These are phyloP conservation scores for Meda fulgida DNA, from an alignment of 2,797 vertebrate genomes.

Conservation along the genomic window DNA sequence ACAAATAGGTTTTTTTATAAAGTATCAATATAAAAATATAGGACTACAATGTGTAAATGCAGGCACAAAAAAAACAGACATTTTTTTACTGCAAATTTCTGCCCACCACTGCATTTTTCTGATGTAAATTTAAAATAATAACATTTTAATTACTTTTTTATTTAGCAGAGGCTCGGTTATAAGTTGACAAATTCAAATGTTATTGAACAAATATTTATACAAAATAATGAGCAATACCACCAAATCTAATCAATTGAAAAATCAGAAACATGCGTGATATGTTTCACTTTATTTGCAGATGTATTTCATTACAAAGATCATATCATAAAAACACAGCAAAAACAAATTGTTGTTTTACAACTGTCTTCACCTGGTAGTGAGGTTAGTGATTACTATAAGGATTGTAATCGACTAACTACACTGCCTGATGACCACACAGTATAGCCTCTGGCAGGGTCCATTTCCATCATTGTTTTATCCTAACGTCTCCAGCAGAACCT, in stretches of 20 bases:
- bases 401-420: slow-evolving; percentile 90
- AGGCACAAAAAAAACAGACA: background rate
- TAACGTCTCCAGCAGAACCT: background rate
- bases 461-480: background rate
- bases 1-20: background rate
- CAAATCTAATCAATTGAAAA: background rate
- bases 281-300: slow-evolving; percentile 17
- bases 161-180: background rate
- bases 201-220: background rate
- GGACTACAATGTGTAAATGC: background rate
- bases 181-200: background rate
- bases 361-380: slow-evolving; percentile 74
- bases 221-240: background rate
- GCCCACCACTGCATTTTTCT: background rate
- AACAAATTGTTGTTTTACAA: background rate
- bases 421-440: slow-evolving; percentile 87
- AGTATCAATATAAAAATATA: background rate
- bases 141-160: background rate
- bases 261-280: background rate
- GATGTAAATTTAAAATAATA: background rate
- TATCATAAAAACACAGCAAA: background rate
- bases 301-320: background rate
- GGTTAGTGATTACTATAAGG: slow-evolving; percentile 85
- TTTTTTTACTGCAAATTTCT: background rate
- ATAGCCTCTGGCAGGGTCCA: background rate